Base-by-base conservation (phyloP, 1,140 invertebrate genomes). In the Euwallacea fornicatus region DNA sequence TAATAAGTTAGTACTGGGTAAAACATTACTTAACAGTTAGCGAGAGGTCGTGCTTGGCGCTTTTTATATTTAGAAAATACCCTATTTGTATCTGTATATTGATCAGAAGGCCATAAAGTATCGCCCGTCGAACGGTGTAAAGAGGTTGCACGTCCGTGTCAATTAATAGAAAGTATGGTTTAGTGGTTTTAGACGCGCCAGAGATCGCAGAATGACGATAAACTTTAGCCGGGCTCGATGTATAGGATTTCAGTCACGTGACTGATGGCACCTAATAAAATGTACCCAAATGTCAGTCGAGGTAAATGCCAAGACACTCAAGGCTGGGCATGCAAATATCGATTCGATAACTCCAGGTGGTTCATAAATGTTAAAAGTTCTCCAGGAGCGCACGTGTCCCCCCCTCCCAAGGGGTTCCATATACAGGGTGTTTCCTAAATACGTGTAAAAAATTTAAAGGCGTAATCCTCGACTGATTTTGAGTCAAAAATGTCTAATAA, bases 21-120 rank as follows among this genome's bases (percentile, higher is more conserved):
- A 58, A 66, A 66, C 54, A 58, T 56, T 66, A 66, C 64, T 58
- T 60, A 68, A 68, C 66, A 60, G 66, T 68, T 68, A 68, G 43
- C 55, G 54, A 21, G 66, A 68, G 66, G 66, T 68, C 66, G 66
- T 68, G 66, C 66, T 41, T 47, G 6, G 7, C 44, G n/a, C 59
- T 68, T 68, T 68, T 68, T 68, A 6, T 7, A 8, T 42, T 60
- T 33, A n/a, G 66, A 60, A 68, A 68, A 68, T 68, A 68, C 66
- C 66, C 66, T 68, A 68, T 60, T 68, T 68, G 66, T 68, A 68
- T 68, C 66, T 68, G 60, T 68, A 68, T 68, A 68, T 68, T 60
- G 66, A 68, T 68, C 66, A 60, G 56, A 41, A 59, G 66, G 58
- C 66, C 55, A 60, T 68, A 68, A 68, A 68, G 13, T 46, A 68